These are phyloP conservation scores for Chelmon rostratus DNA, from an alignment of 2,797 vertebrate species.

Conservation along the genomic window DNA sequence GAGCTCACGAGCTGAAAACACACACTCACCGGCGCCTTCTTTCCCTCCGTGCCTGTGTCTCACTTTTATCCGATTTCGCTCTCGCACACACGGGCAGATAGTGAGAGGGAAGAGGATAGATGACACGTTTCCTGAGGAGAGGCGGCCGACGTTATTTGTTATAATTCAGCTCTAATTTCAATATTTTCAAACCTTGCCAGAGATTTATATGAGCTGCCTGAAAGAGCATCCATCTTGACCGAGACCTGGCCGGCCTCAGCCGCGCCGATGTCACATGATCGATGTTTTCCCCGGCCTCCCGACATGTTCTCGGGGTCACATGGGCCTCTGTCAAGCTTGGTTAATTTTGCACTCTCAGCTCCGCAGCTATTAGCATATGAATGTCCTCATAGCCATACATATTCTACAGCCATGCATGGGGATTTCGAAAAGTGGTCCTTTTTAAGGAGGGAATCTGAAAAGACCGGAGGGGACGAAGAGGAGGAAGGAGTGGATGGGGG, in stretches of 20 bases:
- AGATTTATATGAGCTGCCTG: conserved; percentile 77
- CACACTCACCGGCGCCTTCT: conserved; percentile 20
- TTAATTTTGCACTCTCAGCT: conserved; percentile 81
- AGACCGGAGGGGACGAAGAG: conserved; percentile 77
- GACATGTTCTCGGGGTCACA: conserved; percentile 78
- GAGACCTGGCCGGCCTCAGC: conserved; percentile 55
- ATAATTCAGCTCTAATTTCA: conserved; percentile 83
- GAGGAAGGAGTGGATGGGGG: conserved; percentile 77
- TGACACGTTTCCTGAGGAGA: conserved; percentile 62
- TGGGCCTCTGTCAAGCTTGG: conserved; percentile 84
- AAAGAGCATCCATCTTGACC: conserved; percentile 80
- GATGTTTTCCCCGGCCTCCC: conserved; percentile 79
- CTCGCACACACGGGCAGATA: conserved; percentile 27
- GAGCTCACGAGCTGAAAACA: conserved; percentile 30
- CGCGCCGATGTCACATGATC: conserved; percentile 78
- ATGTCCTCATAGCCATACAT: conserved; percentile 77
- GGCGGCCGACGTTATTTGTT: conserved; percentile 77
- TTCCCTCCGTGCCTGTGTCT: conserved; percentile 18
- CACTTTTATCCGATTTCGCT: conserved; percentile 12
- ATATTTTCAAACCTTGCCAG: conserved; percentile 77
- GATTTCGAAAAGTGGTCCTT: conserved; percentile 72
- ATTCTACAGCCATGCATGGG: conserved; percentile 76
- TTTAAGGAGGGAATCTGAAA: conserved; percentile 71
- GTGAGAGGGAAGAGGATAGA: conserved; percentile 56
- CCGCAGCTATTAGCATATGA: conserved; percentile 82